Evolutionary conservation across 2,113 vertebrate species (phyloP), one percentile per base, ranked within the genome.

Genomic region (Theristicus caerulescens): DNA sequence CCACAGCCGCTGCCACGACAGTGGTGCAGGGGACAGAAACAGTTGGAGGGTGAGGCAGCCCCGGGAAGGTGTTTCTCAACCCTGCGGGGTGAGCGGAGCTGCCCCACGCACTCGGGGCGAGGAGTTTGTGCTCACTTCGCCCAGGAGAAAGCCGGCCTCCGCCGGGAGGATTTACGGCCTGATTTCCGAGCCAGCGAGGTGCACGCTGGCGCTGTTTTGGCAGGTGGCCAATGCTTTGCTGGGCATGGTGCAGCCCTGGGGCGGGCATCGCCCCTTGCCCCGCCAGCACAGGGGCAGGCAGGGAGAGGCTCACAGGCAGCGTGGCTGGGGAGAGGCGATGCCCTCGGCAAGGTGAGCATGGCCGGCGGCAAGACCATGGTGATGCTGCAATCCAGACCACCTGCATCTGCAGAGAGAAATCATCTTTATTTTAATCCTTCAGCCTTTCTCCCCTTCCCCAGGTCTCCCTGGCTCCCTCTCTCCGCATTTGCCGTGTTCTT

Each of bases 81-180:
- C 13, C 31, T 6, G 16, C 1, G 4, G 42, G 24, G 78, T 15
- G 26, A 64, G n/a, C 2, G 1, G 16, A 58, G 73, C 42, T 44
- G 36, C 31, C 47, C 42, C 2, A 1, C 2, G 2, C 0, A 8
- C 69, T n/a, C 2, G 0, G 11, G 18, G 19, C 0, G 0, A 59
- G 40, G 22, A 31, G 22, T 10, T 44, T 16, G 78, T 38, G 31
- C 65, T 77, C 3, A 0, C n/a, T 62, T 78, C 2, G 0, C 59
- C n/a, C 59, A 14, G 40, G 18, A 71, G 58, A 52, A 52, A 78
- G 36, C 38, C 1, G 0, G 24, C 36, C 36, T 38, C 36, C 0
- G 10, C 46, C 2, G 3, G 22, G 52, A 82, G 59, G 78, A 55
- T 72, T 87, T 67, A 57, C 6, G 7, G 59, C 24, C 59, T 20